Percentiles rank a stretch among this genome's conserved stretches.
Evolutionary conservation across 2,888 invertebrate species (phyloP).

Genomic region (Elysia crispata): DNA sequence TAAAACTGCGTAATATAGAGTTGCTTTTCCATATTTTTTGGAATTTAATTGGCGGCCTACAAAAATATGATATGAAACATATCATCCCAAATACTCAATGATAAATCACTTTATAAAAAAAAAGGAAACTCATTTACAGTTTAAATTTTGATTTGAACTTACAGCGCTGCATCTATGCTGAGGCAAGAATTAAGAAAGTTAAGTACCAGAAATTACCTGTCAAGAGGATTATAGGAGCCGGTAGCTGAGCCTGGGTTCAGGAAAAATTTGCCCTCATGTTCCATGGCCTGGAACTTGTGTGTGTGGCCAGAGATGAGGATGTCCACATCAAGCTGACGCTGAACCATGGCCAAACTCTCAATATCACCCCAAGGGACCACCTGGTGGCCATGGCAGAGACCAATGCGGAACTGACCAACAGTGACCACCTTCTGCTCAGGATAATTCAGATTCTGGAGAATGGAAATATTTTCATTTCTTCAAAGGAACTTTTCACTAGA

Average conservation of each 20-base stretch:
- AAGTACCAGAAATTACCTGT: conserved; percentile 82
- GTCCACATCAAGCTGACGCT: conserved; percentile 98
- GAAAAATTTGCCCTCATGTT: conserved; percentile 98
- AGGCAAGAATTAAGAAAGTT: too few species aligned
- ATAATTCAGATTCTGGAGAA: conserved; percentile 84
- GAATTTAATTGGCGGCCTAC: too few species aligned
- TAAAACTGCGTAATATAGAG: too few species aligned
- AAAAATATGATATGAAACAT: too few species aligned
- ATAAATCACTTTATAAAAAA: too few species aligned
- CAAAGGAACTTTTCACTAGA: too few species aligned
- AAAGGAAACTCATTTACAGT: too few species aligned
- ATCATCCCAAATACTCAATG: too few species aligned
- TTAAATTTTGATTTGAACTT: too few species aligned
- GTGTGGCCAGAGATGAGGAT: conserved; percentile 99
- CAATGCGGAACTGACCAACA: conserved; percentile 98
- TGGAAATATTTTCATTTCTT: too few species aligned
- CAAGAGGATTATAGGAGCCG: conserved; percentile 95
- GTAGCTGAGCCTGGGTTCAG: conserved; percentile 99
- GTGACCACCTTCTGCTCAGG: conserved; percentile 99
- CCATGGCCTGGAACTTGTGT: conserved; percentile 98
- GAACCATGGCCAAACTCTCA: conserved; percentile 93
- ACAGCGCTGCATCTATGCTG: too few species aligned
- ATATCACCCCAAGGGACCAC: conserved; percentile 89
- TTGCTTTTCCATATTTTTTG: too few species aligned
- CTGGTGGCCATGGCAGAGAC: conserved; percentile 97